A percentile compares a stretch with the other conserved stretches of the same genome.
Evolutionary conservation across 92 coral and sea anemone genomes (phyloP).

Genomic region (Diadumene lineata): DNA sequence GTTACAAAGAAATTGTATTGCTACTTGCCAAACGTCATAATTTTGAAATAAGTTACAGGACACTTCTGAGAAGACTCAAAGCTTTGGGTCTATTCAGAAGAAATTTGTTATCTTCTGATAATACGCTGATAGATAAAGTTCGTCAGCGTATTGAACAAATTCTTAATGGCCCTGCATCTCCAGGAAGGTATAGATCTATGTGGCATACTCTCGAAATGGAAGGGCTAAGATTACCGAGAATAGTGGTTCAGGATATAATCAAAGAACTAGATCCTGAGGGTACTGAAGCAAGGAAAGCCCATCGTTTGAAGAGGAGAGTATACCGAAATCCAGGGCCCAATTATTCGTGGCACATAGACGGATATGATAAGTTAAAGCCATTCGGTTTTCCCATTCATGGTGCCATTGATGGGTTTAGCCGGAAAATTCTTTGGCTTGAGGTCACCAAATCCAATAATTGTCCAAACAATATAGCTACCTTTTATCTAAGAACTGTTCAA

Average conservation of each 20-base stretch:
- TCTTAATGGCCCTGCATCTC: slow-evolving; percentile 47
- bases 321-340: slow-evolving; percentile 58
- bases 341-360: slow-evolving; percentile 63
- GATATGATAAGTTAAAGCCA: slow-evolving; percentile 52
- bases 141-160: neutral
- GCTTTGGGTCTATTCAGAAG: slow-evolving; percentile 36
- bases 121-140: neutral
- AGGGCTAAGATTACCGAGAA: slow-evolving; percentile 49
- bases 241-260: slow-evolving; percentile 57
- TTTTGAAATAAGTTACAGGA: slow-evolving; percentile 33
- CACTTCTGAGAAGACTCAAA: slow-evolving; percentile 39
- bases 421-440: slow-evolving; percentile 5
- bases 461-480: slow-evolving; percentile 12
- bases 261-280: slow-evolving; percentile 67
- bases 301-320: slow-evolving; percentile 44
- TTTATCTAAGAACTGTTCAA: neutral
- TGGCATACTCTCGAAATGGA: slow-evolving; percentile 69
- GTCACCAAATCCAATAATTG: neutral
- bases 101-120: slow-evolving; percentile 6
- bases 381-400: slow-evolving; percentile 64
- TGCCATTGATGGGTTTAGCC: slow-evolving; percentile 6
- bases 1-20: slow-evolving; percentile 42
- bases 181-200: slow-evolving; percentile 56
- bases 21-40: slow-evolving; percentile 29
- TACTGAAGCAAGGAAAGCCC: slow-evolving; percentile 39